Evolutionary conservation across 2,797 vertebrate genomes (phyloP).

Genomic region (Melanotaenia maccullochi): DNA sequence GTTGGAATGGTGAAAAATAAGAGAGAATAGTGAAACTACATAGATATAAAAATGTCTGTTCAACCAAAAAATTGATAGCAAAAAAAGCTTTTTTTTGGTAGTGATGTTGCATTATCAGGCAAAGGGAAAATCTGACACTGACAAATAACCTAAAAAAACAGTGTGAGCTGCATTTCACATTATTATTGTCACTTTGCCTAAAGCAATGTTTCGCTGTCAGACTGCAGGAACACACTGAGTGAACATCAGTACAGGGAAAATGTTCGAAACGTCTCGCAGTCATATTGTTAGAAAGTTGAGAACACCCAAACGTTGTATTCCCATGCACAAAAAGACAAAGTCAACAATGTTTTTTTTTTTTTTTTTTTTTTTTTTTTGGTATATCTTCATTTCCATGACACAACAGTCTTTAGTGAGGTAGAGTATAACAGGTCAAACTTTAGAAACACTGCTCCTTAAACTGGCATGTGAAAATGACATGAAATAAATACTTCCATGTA

Average conservation of each 20-base stretch:
- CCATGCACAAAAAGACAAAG: slow-evolving; percentile 57
- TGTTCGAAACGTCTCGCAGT: background rate
- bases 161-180: background rate
- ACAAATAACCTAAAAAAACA: background rate
- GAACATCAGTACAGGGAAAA: background rate
- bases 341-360: slow-evolving; percentile 3
- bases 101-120: too few relatives aligned
- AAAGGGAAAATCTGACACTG: background rate
- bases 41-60: background rate
- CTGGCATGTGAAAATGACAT: slow-evolving; percentile 71
- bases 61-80: too few relatives aligned
- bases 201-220: background rate
- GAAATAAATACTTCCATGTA: slow-evolving; percentile 80
- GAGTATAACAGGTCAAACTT: slow-evolving; percentile 75
- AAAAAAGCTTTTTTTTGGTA: background rate
- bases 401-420: slow-evolving; percentile 79
- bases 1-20: background rate
- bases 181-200: too few relatives aligned
- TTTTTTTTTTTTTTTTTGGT: slow-evolving; percentile 45
- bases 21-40: background rate
- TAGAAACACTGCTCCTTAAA: slow-evolving; percentile 66
- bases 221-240: background rate
- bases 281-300: slow-evolving; percentile 23
- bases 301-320: slow-evolving; percentile 16
- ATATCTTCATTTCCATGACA: slow-evolving; percentile 79